Evolutionary conservation across 2,113 vertebrate species (phyloP), one percentile per base, ranked within the genome.

Genomic region (Channa maculata): DNA sequence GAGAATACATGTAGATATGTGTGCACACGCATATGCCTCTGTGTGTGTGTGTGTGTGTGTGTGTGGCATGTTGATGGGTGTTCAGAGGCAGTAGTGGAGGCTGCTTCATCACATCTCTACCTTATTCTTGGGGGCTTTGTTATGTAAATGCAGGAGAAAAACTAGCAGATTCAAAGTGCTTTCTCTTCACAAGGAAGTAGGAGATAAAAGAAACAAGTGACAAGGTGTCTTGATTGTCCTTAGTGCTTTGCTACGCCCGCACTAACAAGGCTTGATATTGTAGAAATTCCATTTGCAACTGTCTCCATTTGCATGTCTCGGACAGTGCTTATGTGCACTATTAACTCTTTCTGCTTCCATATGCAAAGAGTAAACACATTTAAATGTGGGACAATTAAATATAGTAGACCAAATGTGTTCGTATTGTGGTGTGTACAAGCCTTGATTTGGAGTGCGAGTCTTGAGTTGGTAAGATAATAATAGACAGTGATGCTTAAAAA

Each of bases 101-200:
- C 85, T 83, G 84, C 94, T 96, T 97, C 95, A 95, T 96, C 96
- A 95, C 96, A 96, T 95, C 95, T 95, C 95, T 95, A 95, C 94
- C 94, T 96, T 95, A 95, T 96, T 96, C 96, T 96, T 94, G 54
- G 71, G 93, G 95, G 95, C 97, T 98, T 98, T 98, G 96, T 98
- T 97, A 99, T 98, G 97, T 96, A 96, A 99, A 98, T 98, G 95
- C 91, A 43, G 66, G 71, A 81, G 92, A 92, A 96, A 95, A 97
- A 97, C 95, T 95, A 95, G 96, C 95, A 96, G 94, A 96, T 97
- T 97, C 96, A 97, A 98, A 98, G 96, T 97, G 96, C 94, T 95
- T 96, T 95, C 94, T 95, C 95, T 95, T 97, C 96, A 96, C 96
- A 95, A 93, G 95, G 90, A 96, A 95, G 95, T 95, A 94, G 94